Evolutionary conservation across 2,888 invertebrate genomes (phyloP).

Genomic region (Nemotelus nigrinus): DNA sequence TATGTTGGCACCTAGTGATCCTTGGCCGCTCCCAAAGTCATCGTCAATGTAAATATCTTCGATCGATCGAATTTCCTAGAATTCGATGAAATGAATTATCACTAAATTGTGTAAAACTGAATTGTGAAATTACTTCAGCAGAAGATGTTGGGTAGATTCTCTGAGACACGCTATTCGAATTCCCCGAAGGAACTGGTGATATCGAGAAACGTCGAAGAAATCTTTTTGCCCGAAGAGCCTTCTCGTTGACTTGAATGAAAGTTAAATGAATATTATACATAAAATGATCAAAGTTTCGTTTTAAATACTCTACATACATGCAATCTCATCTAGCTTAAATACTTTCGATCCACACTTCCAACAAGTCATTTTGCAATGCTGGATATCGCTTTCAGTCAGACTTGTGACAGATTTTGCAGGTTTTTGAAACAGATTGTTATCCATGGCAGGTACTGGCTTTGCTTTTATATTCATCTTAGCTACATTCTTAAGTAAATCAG

Average conservation of each 20-base stretch:
- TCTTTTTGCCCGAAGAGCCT: constrained; percentile 22
- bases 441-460: not conserved
- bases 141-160: constrained; percentile 26
- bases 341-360: constrained; percentile 49
- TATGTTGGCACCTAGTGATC: constrained; percentile 52
- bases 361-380: constrained; percentile 42
- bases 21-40: constrained; percentile 61
- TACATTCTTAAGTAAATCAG: constrained; percentile 42
- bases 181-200: constrained; percentile 4
- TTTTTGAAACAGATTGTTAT: not conserved
- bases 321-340: constrained; percentile 43
- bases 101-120: not conserved
- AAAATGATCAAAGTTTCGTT: not conserved
- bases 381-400: constrained; percentile 37
- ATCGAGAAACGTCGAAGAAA: constrained; percentile 31
- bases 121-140: constrained; percentile 13
- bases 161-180: not conserved
- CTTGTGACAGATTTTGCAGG: constrained; percentile 16
- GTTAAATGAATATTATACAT: not conserved
- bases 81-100: constrained; percentile 24
- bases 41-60: constrained; percentile 70
- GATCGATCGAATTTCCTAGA: constrained; percentile 68
- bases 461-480: constrained; percentile 36
- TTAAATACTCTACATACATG: constrained; percentile 26
- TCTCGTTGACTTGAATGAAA: constrained; percentile 21